Evolutionary conservation across 2,113 vertebrate genomes (phyloP).

Genomic region (Tyto alba): DNA sequence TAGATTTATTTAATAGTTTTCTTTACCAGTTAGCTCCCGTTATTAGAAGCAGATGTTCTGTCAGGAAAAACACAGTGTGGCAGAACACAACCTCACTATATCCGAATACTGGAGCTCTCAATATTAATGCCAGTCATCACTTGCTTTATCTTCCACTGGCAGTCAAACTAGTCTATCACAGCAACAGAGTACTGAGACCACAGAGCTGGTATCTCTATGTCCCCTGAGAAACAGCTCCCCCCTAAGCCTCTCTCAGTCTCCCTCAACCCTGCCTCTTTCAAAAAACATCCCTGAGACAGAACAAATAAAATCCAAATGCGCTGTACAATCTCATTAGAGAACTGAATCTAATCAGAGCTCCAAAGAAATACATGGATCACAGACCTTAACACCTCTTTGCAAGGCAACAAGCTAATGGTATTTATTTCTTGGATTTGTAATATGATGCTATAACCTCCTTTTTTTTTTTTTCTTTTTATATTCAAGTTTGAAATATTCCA

Average conservation of each 20-base stretch:
- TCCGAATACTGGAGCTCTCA: neutral
- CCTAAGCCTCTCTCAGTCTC: neutral
- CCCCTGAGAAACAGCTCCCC: neutral
- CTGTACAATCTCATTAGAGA: neutral
- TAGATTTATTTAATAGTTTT: neutral
- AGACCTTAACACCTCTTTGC: neutral
- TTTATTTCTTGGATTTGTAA: neutral
- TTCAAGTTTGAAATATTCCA: neutral
- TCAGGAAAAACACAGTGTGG: neutral
- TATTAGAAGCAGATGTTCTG: neutral
- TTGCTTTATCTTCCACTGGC: neutral
- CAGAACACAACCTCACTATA: neutral
- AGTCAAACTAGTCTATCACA: neutral
- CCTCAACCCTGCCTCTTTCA: neutral
- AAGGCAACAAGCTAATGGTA: neutral
- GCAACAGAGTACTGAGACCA: neutral
- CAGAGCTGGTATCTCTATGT: neutral
- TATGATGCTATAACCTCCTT: neutral
- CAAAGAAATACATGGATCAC: neutral
- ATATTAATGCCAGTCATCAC: neutral
- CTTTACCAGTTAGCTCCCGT: neutral
- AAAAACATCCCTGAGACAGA: neutral
- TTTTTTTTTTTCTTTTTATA: too few relatives aligned
- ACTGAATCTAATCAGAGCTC: neutral
- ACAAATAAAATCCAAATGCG: neutral